These are phyloP conservation scores for Noctuana brunneofusca DNA, from an alignment of 2,888 invertebrate species.

Conservation along the genomic window DNA sequence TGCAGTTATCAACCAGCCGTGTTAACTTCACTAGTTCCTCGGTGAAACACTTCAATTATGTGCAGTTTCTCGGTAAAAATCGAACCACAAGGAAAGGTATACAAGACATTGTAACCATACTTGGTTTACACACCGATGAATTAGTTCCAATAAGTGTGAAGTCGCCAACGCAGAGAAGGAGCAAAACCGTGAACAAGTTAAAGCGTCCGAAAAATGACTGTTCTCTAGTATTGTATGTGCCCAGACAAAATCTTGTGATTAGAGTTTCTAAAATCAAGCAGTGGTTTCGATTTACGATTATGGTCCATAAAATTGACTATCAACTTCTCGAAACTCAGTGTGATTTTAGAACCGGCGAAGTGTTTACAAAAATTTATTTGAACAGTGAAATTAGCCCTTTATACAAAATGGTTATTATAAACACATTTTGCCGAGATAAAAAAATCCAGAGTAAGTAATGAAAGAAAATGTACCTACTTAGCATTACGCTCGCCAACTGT, in stretches of 20 bases:
- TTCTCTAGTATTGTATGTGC: conserved; percentile 50
- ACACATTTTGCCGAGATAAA: not conserved
- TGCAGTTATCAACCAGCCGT: conserved; percentile 69
- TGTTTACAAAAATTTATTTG: conserved; percentile 42
- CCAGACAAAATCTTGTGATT: conserved; percentile 48
- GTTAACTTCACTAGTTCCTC: conserved; percentile 69
- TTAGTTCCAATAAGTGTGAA: conserved; percentile 46
- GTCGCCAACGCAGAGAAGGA: conserved; percentile 20
- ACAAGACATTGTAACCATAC: conserved; percentile 67
- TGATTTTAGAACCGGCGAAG: conserved; percentile 54
- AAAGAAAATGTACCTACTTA: no score
- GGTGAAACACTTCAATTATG: conserved; percentile 70
- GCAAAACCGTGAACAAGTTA: not conserved
- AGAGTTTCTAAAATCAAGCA: conserved; percentile 45
- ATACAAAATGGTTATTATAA: conserved; percentile 3
- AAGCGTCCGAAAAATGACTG: conserved; percentile 27
- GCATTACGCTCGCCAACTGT: no score
- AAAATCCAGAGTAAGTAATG: conserved; percentile 10
- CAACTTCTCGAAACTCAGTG: conserved; percentile 50
- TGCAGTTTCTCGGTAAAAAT: conserved; percentile 65
- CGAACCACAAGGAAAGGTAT: conserved; percentile 60
- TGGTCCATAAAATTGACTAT: conserved; percentile 46
- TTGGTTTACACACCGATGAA: conserved; percentile 67
- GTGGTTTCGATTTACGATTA: conserved; percentile 51
- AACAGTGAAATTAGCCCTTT: conserved; percentile 17